These are phyloP conservation scores for Latrodectus elegans DNA, from an alignment of 2,888 invertebrate genomes.

Conservation along the genomic window DNA sequence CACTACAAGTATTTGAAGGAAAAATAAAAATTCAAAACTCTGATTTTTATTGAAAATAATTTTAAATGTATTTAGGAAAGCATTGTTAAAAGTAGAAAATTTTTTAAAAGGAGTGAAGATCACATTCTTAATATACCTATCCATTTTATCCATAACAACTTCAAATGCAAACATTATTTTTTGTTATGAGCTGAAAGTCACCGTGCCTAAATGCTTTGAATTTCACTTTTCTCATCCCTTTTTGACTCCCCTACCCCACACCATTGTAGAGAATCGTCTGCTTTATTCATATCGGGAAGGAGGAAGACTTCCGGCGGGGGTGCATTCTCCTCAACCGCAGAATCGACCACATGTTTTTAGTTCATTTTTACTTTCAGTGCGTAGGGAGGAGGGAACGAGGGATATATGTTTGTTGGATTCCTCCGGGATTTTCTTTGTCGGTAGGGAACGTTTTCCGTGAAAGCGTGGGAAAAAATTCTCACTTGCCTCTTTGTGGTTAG, in stretches of 20 bases:
- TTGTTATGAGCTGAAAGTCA: conserved; percentile 5
- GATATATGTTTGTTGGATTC: not conserved
- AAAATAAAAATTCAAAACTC: too few species aligned
- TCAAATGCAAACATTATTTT: conserved; percentile 51
- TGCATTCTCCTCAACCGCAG: not conserved
- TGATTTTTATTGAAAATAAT: too few species aligned
- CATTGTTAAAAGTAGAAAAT: too few species aligned
- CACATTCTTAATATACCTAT: conserved; percentile 4
- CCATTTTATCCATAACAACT: conserved; percentile 17
- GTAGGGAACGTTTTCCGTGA: conserved; percentile 30
- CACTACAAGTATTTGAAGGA: too few species aligned
- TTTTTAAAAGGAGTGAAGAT: not conserved
- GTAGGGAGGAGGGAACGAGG: not conserved
- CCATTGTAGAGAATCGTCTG: not conserved
- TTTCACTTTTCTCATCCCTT: not conserved
- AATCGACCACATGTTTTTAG: conserved; percentile 60
- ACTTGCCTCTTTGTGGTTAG: not conserved
- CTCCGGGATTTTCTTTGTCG: conserved; percentile 50
- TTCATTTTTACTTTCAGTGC: conserved; percentile 3
- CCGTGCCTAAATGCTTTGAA: conserved; percentile 34
- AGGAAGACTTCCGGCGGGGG: conserved; percentile 54
- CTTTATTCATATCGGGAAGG: conserved; percentile 1
- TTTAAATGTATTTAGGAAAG: too few species aligned
- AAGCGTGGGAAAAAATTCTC: conserved; percentile 61
- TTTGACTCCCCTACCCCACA: conserved; percentile 3